phyloP scores from a whole-genome alignment of 1,140 invertebrate genomes.

The Oryctes rhinoceros region DNA sequence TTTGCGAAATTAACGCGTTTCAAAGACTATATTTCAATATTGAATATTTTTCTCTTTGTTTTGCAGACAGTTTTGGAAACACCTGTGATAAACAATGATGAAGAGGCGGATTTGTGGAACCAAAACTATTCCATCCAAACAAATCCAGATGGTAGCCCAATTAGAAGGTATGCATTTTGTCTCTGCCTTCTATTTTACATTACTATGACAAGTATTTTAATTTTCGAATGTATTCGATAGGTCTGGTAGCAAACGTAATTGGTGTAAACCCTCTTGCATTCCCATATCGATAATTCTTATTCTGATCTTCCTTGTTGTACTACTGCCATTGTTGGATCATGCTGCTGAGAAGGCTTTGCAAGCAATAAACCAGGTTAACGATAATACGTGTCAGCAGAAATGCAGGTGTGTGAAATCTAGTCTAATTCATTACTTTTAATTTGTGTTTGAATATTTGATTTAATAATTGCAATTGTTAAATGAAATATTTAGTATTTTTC shows the following conservation, averaged over 20 bases:
- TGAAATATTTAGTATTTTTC: conserved; percentile 43
- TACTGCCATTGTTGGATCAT: conserved; percentile 78
- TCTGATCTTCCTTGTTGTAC: conserved; percentile 77
- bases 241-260: conserved; percentile 65
- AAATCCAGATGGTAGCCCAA: conserved; percentile 54
- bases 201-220: neutral
- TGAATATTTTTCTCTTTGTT: neutral
- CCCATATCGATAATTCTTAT: conserved; percentile 80
- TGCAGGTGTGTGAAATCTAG: conserved; percentile 62
- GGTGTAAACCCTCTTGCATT: conserved; percentile 81
- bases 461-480: conserved; percentile 43
- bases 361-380: conserved; percentile 57
- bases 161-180: conserved; percentile 44
- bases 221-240: conserved; percentile 48
- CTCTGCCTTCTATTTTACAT: neutral
- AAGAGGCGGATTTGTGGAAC: conserved; percentile 56
- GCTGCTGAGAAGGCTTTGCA: conserved; percentile 61
- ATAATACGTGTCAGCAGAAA: conserved; percentile 63
- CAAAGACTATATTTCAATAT: neutral
- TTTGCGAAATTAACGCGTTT: neutral
- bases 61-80: conserved; percentile 57
- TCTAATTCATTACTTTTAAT: too few species aligned
- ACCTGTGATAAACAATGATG: conserved; percentile 51
- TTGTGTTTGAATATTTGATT: too few species aligned
- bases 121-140: conserved; percentile 53